Base-by-base conservation (phyloP, 2,113 vertebrate species). In the Cromileptes altivelis region DNA sequence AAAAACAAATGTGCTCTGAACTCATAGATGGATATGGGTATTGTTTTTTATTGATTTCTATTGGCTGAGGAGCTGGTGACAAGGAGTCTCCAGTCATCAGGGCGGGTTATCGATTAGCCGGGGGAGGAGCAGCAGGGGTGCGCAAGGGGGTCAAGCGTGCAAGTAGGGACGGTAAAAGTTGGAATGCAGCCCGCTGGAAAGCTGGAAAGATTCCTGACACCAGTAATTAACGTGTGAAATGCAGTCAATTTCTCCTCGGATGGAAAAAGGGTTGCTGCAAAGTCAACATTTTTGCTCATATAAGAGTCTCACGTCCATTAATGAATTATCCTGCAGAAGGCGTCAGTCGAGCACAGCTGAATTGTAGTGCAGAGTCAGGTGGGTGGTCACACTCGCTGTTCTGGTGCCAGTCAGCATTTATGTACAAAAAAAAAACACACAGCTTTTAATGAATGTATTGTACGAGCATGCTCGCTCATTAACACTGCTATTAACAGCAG, bases 31-130 rank as follows among this genome's bases (percentile, higher is more conserved):
- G 80, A 93, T 81, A 95, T 95, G 88, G 91, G 95, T 96, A 96
- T 96, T 93, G 86, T 96, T 96, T 96, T 85, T 93, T 96, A 96
- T 96, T 95, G 96, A 97, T 98, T 97, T 96, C 94, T 91, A 87
- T 85, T 92, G 85, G 86, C 85, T 85, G 78, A 88, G 82, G 67
- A 94, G 90, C 90, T 92, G 84, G 89, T 93, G 96, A 95, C 89
- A 93, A 45, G 78, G 88, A 82, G 78, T 89, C 93, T 95, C 90
- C 85, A 88, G 93, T 96, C 94, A 94, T 93, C 90, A 94, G 93
- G 92, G 77, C 52, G 53, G 82, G 49, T 84, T 92, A 92, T 94
- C 82, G 87, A 92, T 88, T 89, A 81, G 55, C 49, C 71, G 27
- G 62, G 77, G 84, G 30, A 60, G 75, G 30, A 57, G 65, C 69